These are phyloP conservation scores for Athene noctua DNA, from an alignment of 2,113 vertebrate species.

Conservation along the genomic window DNA sequence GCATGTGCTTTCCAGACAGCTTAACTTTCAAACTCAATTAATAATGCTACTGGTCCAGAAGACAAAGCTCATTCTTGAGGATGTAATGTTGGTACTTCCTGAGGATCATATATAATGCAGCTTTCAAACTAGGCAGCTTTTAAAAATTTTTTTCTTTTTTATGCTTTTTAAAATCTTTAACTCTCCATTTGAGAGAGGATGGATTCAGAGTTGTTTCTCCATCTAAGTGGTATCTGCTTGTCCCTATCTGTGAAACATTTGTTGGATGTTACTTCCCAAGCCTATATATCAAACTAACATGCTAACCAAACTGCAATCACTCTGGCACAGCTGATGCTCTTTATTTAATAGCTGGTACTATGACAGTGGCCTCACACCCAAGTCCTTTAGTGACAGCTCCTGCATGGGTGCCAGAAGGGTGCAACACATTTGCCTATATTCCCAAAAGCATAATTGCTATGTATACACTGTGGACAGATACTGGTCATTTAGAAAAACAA, in stretches of 20 bases:
- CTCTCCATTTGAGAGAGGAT: neutral
- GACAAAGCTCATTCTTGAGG: slow-evolving; percentile 1
- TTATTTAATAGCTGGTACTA: neutral
- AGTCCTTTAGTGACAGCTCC: neutral
- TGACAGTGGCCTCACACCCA: neutral
- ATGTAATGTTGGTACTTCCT: neutral
- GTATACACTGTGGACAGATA: neutral
- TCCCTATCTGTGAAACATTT: neutral
- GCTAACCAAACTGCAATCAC: neutral
- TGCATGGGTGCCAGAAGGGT: neutral
- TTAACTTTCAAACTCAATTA: slow-evolving; percentile 22
- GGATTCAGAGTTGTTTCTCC: neutral
- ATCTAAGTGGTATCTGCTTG: neutral
- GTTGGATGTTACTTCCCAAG: neutral
- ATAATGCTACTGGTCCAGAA: neutral
- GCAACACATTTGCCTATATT: neutral
- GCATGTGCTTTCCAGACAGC: slow-evolving; percentile 4
- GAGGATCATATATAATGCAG: neutral
- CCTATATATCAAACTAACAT: neutral
- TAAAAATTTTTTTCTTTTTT: neutral
- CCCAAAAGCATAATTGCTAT: neutral
- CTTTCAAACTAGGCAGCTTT: neutral
- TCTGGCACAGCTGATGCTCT: neutral
- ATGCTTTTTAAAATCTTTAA: neutral
- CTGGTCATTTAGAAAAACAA: neutral